phyloP scores from a whole-genome alignment of 2,113 vertebrate genomes.

The Apodemus sylvaticus region DNA sequence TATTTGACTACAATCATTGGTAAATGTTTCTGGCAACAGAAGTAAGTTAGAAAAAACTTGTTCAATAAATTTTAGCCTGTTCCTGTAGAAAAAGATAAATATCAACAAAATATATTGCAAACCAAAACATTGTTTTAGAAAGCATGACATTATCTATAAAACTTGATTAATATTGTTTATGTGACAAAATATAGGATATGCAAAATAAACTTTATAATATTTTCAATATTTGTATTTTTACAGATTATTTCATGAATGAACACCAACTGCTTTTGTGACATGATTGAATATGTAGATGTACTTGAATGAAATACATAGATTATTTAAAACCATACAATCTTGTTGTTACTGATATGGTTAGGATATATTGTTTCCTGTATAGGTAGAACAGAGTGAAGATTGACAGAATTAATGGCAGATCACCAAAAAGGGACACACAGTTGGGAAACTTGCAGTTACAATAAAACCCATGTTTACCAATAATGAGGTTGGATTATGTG shows the following conservation, averaged over 20 bases:
- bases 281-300: background rate
- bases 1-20: no score
- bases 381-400: no score
- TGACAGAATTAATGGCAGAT: background rate
- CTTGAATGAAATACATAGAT: no score
- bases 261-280: background rate
- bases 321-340: no score
- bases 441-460: background rate
- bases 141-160: background rate
- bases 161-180: background rate
- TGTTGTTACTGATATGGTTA: no score
- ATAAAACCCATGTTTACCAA: background rate
- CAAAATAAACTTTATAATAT: background rate
- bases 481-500: background rate
- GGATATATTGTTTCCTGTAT: no score
- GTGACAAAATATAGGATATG: background rate
- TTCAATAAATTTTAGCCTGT: no score
- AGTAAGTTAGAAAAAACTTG: no score
- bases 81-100: no score
- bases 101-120: no score
- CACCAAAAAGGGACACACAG: background rate
- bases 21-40: no score
- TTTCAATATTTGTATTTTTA: background rate
- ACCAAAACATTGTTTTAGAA: background rate
- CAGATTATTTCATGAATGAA: no score